Conservation (phyloP, 2,113 vertebrate genomes). For the Glaucomys volans region DNA sequence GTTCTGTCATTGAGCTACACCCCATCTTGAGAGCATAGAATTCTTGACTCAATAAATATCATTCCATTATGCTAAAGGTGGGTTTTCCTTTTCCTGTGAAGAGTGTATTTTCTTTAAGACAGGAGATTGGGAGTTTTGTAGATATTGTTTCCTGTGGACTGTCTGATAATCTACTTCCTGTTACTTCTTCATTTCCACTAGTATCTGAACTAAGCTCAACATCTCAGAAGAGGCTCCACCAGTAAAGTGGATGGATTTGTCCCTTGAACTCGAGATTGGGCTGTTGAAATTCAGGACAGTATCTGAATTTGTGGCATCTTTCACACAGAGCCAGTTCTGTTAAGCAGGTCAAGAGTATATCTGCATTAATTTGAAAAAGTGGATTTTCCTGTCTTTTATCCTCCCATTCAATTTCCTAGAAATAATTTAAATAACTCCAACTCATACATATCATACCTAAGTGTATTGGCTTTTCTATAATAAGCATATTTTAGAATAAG, state of each 20-base stretch:
- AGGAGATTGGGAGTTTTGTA: background rate
- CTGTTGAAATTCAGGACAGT: background rate
- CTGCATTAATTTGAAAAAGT: background rate
- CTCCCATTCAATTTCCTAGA: background rate
- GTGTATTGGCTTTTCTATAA: background rate
- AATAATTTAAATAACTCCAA: constrained; percentile 21
- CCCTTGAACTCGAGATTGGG: background rate
- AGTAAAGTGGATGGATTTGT: background rate
- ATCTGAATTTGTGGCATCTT: background rate
- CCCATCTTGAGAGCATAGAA: background rate
- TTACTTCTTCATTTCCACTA: background rate
- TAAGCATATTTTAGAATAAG: background rate
- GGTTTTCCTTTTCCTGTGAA: no score
- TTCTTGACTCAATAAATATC: background rate
- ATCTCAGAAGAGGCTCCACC: background rate
- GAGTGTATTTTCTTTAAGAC: background rate
- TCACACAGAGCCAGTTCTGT: background rate
- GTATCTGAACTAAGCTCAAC: background rate
- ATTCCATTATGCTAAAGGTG: background rate
- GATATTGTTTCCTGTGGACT: background rate
- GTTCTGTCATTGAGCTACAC: no score
- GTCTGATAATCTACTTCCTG: background rate
- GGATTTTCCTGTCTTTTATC: background rate
- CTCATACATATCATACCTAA: background rate
- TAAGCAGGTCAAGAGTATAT: background rate